Base-by-base conservation (phyloP, 2,113 vertebrate species). In the Calonectris borealis region DNA sequence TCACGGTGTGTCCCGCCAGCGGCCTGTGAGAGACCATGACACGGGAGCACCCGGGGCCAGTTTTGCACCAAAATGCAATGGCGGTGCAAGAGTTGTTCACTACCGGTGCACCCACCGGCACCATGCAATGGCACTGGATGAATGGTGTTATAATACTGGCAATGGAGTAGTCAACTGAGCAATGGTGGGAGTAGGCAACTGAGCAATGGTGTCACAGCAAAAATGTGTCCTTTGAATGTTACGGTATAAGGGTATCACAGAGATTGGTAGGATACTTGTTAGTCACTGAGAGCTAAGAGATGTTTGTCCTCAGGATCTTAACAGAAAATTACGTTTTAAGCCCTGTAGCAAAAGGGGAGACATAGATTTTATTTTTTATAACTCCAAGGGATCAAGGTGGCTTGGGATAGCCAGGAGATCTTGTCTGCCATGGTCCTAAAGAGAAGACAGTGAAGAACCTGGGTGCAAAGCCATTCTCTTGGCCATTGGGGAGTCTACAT, bases 161-260 rank as follows among this genome's bases (percentile, higher is more conserved):
- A 61, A 1, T 4, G 49, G 31, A 38, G 32, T 7, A 27, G 60
- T 24, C 49, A 46, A 0, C 11, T 4, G 11, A 65, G n/a, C 21
- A 36, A 18, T 21, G 25, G 32, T 14, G 31, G 49, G 31, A 38
- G 32, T 7, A 27, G 60, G 20, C 49, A 46, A 0, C 11, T 4
- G 11, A 65, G n/a, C 21, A 36, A 18, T 21, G 25, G 32, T 14
- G 31, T 49, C 13, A 3, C 31, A 32, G 17, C 60, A 40, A 18
- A 78, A 7, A 42, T 16, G 36, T 4, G 1, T 54, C 27, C 32
- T 75, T 27, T 10, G 46, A 22, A 4, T 69, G 27, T n/a, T 40
- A 7, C 0, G 0, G 29, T 38, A 4, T 7, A 9, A 42, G 22
- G 31, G 26, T 21, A 2, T 36, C 13, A 6, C 25, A 17, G 34